These are phyloP conservation scores for Sebastes kiyomatsui DNA, from an alignment of 2,797 vertebrate species.

Conservation along the genomic window DNA sequence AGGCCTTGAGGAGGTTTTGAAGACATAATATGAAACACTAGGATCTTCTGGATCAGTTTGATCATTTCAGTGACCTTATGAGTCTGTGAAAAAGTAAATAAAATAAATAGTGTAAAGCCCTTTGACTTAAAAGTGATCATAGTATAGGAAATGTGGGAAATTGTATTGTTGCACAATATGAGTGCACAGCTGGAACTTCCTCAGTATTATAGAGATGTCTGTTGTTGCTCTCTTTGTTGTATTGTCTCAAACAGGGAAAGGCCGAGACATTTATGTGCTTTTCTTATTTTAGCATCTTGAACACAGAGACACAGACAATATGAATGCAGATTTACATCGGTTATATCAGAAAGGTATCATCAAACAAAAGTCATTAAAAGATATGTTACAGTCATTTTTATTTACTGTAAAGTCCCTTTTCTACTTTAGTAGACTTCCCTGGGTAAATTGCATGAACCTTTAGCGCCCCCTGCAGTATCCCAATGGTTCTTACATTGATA, in stretches of 20 bases:
- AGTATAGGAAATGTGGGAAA: not conserved
- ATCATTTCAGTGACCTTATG: not conserved
- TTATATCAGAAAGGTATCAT: not conserved
- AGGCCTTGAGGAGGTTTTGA: not conserved
- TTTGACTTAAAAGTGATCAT: not conserved
- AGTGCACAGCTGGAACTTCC: constrained; percentile 34
- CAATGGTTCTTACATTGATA: not conserved
- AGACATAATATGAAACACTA: not conserved
- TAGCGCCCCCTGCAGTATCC: constrained; percentile 36
- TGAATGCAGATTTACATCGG: not conserved
- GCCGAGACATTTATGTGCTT: not conserved
- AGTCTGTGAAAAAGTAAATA: not conserved
- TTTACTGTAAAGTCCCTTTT: not conserved
- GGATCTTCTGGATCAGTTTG: not conserved
- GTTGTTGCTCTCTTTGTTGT: constrained; percentile 48
- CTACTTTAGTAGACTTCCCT: too few relatives aligned
- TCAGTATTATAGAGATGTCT: not conserved
- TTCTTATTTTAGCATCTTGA: constrained; percentile 15
- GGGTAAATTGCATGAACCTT: not conserved
- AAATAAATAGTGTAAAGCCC: not conserved
- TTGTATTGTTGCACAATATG: not conserved
- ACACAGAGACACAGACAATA: not conserved
- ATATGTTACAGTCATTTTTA: not conserved
- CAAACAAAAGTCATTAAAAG: not conserved
- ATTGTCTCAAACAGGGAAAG: constrained; percentile 44